Percentiles rank a stretch among this genome's conserved stretches.
Evolutionary conservation across 2,797 vertebrate genomes (phyloP).

Genomic region (Halcyon chelicuti): DNA sequence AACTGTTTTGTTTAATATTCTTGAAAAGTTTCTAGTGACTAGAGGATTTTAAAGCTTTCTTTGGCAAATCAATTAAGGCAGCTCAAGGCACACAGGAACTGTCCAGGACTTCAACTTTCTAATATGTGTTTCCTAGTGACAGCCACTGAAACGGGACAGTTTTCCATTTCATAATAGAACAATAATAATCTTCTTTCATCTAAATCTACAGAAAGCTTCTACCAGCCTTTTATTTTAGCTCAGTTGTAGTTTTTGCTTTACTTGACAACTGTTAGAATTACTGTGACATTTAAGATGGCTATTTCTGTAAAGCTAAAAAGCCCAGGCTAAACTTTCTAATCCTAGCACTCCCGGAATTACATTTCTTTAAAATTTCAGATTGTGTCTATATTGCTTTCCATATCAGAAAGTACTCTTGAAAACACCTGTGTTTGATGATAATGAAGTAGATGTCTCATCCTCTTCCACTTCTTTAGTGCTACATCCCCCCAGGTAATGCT

Average conservation of each 20-base stretch:
- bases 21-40: not conserved
- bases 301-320: not conserved
- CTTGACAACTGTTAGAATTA: not conserved
- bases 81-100: not conserved
- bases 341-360: not conserved
- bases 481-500: conserved; percentile 25
- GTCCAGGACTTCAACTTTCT: not conserved
- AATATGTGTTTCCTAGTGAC: not conserved
- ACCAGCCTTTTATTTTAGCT: not conserved
- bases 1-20: not conserved
- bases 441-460: not conserved
- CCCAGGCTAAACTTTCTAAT: not conserved
- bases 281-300: not conserved
- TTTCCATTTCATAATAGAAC: not conserved
- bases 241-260: not conserved
- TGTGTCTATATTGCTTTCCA: not conserved
- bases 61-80: not conserved
- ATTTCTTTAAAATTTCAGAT: not conserved
- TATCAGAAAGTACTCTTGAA: conserved; percentile 4
- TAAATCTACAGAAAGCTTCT: not conserved
- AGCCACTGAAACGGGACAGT: not conserved
- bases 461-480: not conserved
- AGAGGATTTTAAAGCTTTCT: not conserved
- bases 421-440: conserved; percentile 1
- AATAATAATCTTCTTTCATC: not conserved